Evolutionary conservation across 2,797 vertebrate species (phyloP).

Genomic region (Peromyscus eremicus): DNA sequence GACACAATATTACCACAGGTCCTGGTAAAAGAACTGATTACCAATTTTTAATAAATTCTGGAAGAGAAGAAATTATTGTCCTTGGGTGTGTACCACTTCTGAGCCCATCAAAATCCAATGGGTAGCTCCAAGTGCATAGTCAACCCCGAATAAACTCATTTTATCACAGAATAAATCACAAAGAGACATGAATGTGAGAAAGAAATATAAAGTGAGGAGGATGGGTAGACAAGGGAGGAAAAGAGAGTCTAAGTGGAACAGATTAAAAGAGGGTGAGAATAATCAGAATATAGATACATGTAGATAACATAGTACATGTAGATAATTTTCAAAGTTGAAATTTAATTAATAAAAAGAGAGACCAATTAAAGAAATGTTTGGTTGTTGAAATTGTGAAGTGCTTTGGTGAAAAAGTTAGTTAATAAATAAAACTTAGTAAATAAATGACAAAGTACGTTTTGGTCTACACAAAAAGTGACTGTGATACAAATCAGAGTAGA

Average conservation of each 20-base stretch:
- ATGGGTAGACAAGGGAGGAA: fast-evolving
- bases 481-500: constrained; percentile 61
- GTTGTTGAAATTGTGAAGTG: constrained; percentile 46
- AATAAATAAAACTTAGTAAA: constrained; percentile 60
- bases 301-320: no score
- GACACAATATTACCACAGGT: no score
- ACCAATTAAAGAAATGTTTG: constrained; percentile 1
- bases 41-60: background rate
- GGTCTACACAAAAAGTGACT: constrained; percentile 13
- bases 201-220: background rate
- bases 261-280: background rate
- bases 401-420: constrained; percentile 13
- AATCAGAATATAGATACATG: background rate
- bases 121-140: background rate
- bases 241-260: background rate
- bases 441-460: constrained; percentile 45
- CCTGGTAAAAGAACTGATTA: no score
- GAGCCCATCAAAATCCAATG: no score
- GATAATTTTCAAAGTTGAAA: background rate
- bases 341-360: background rate
- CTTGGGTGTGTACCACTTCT: background rate
- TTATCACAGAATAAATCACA: background rate
- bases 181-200: no score
- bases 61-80: background rate
- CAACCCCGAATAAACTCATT: background rate